Evolutionary conservation across 2,888 invertebrate species (phyloP).

Genomic region (Gymnoscelis rufifasciata): DNA sequence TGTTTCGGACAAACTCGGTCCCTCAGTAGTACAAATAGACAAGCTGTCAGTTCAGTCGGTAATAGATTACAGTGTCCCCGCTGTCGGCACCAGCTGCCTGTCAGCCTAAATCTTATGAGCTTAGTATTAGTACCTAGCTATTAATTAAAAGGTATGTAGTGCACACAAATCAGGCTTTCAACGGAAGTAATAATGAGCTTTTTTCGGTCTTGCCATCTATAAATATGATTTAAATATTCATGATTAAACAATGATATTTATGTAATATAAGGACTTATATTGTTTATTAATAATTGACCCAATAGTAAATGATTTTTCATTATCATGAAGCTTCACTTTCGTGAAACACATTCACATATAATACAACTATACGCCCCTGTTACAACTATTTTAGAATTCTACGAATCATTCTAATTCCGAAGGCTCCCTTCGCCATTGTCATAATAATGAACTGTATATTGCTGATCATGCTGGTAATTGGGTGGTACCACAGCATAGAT

Average conservation of each 20-base stretch:
- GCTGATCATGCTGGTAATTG: conserved; percentile 32
- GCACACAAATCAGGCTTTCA: too few species aligned
- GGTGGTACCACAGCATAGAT: conserved; percentile 58
- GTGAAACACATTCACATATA: too few species aligned
- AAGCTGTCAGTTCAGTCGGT: conserved; percentile 32
- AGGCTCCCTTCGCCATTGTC: conserved; percentile 11
- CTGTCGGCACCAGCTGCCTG: conserved; percentile 58
- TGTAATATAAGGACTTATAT: too few species aligned
- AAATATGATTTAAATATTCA: too few species aligned
- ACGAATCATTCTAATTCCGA: neutral
- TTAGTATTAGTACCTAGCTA: neutral
- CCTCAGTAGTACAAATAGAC: conserved; percentile 12
- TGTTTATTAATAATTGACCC: too few species aligned
- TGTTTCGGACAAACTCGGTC: neutral
- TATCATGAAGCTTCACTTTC: too few species aligned
- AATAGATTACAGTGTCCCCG: conserved; percentile 65
- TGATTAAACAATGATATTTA: too few species aligned
- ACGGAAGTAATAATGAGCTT: too few species aligned
- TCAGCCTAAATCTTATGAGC: conserved; percentile 26
- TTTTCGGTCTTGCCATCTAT: too few species aligned
- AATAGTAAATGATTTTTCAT: too few species aligned
- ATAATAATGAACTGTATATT: conserved; percentile 13
- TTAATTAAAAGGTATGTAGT: neutral
- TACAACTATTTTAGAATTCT: neutral
- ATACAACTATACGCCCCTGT: neutral